Percentiles rank a stretch among this genome's conserved stretches.
These are phyloP conservation scores for Staurois parvus DNA, from an alignment of 2,797 vertebrate genomes.

Conservation along the genomic window DNA sequence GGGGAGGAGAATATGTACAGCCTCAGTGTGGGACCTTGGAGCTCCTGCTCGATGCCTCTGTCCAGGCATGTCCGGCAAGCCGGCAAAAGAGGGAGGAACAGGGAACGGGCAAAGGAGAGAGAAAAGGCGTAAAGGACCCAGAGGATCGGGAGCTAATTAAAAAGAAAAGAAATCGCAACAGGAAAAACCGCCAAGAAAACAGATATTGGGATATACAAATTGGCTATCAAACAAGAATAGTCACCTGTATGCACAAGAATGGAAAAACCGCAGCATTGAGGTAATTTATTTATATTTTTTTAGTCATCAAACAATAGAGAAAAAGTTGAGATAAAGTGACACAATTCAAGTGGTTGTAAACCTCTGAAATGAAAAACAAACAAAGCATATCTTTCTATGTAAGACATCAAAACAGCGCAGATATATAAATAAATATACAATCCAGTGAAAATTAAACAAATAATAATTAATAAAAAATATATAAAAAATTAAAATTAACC, in stretches of 20 bases:
- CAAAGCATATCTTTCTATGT: no score
- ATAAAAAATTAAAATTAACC: no score
- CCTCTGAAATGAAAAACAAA: no score
- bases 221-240: slow-evolving; percentile 91
- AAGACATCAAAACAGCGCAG: no score
- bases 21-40: slow-evolving; percentile 88
- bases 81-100: slow-evolving; percentile 82
- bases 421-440: no score
- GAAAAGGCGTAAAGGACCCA: slow-evolving; percentile 83
- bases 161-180: slow-evolving; percentile 92
- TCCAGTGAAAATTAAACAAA: no score
- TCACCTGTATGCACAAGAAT: slow-evolving; percentile 88
- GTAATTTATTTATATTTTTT: slow-evolving; percentile 73
- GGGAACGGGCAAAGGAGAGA: slow-evolving; percentile 78
- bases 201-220: slow-evolving; percentile 95
- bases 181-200: slow-evolving; percentile 91
- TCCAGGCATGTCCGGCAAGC: slow-evolving; percentile 78
- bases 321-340: no score
- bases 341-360: no score
- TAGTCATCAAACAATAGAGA: no score
- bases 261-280: slow-evolving; percentile 83
- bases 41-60: slow-evolving; percentile 77
- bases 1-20: slow-evolving; percentile 86
- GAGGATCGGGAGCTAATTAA: slow-evolving; percentile 94
- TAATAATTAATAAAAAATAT: no score